A percentile compares a stretch with the other conserved stretches of the same genome.
Evolutionary conservation across 2,888 invertebrate genomes (phyloP).

Genomic region (Steromphala cineraria): DNA sequence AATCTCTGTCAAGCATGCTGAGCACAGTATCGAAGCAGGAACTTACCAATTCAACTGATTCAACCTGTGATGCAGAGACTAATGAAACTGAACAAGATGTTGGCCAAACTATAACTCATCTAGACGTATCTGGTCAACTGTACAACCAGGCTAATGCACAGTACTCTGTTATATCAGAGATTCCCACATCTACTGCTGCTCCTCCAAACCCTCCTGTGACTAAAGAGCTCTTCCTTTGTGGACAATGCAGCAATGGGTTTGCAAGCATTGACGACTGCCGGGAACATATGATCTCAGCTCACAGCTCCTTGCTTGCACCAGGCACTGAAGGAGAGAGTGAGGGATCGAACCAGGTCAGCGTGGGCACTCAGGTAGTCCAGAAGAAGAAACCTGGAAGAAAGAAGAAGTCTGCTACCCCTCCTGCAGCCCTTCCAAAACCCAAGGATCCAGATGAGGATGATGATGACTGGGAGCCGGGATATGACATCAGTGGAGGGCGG

Average conservation of each 20-base stretch:
- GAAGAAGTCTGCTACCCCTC: constrained; percentile 39
- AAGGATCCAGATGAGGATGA: constrained; percentile 39
- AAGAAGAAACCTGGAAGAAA: constrained; percentile 58
- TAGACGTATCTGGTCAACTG: constrained; percentile 1
- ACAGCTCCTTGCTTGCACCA: constrained; percentile 41
- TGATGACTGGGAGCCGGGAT: constrained; percentile 44
- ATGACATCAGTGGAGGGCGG: constrained; percentile 37
- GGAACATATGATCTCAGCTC: constrained; percentile 70
- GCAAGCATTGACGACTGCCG: constrained; percentile 71
- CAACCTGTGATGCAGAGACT: too few species aligned
- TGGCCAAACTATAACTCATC: too few species aligned
- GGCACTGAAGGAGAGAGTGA: constrained; percentile 10
- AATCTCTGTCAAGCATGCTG: too few species aligned
- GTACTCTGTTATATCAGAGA: not conserved
- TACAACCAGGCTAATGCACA: not conserved
- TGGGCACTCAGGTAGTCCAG: constrained; percentile 65
- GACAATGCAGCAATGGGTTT: constrained; percentile 73
- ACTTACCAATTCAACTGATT: too few species aligned
- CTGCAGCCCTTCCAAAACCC: constrained; percentile 36
- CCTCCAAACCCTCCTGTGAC: constrained; percentile 31
- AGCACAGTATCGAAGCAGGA: too few species aligned
- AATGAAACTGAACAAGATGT: too few species aligned
- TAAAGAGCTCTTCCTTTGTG: constrained; percentile 73
- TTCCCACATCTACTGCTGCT: not conserved
- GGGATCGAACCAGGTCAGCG: constrained; percentile 51